Evolutionary conservation across 1,140 invertebrate species (phyloP), one percentile per base, ranked within the genome.

Genomic region (Caerostris darwini): DNA sequence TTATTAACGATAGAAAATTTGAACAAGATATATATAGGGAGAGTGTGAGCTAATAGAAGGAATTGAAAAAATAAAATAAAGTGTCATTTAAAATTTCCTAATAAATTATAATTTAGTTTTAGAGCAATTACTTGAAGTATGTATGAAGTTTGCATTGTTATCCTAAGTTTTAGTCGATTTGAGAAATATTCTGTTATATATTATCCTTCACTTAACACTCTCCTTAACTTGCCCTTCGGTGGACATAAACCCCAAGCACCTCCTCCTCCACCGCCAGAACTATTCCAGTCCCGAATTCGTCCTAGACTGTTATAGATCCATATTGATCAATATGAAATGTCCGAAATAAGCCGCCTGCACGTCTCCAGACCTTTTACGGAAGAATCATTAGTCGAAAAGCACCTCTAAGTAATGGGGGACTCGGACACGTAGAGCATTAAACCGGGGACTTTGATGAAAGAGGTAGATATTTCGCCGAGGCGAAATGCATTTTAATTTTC

Each of bases 361-460:
- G 71, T 77, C 71, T 77, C 71, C 71, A 77, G 34, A 77, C 71
- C 71, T 77, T 77, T 50, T 50, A 77, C 61, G 34, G 71, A 77
- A 77, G 71, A 50, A 34, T 77, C 71, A 77, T 77, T 77, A 77
- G 71, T 77, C 53, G 71, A 77, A 77, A 77, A 50, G 34, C 3
- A 12, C 71, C 71, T 53, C 71, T 53, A 50, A 77, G 19, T 77
- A 77, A 77, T 77, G 34, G 10, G 34, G 34, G 71, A 50, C 34
- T 34, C 10, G 34, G 71, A 50, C 34, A 50, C 8, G 7, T 4
- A 77, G 19, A 5, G 61, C 3, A 17, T 64, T 64, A 64, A 64
- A 64, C 17, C 34, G 17, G 5, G 10, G 71, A 50, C 53, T 50
- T 77, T 53, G 71, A 77, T 77, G 14, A 12, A 53, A 5, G 50